Evolutionary conservation across 2,113 vertebrate genomes (phyloP).

Genomic region (Pipa parva): DNA sequence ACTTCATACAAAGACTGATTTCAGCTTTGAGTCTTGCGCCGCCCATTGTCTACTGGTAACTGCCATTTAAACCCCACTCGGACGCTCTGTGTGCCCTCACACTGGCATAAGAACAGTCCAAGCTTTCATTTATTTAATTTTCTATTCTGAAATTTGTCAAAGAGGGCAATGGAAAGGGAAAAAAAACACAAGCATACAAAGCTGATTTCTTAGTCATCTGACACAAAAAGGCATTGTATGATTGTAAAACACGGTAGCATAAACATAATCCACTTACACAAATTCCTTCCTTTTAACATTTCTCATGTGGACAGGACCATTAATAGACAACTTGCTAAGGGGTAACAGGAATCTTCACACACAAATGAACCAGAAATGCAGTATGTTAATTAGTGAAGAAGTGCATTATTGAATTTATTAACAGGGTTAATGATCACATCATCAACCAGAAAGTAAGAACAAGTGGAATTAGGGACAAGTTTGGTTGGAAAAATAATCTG

Average conservation of each 20-base stretch:
- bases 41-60: background rate
- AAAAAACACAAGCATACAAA: background rate
- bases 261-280: background rate
- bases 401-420: no score
- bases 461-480: no score
- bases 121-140: background rate
- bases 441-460: no score
- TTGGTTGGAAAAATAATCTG: no score
- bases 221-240: background rate
- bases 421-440: no score
- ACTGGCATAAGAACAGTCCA: conserved; percentile 2
- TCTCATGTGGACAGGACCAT: no score
- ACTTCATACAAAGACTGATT: background rate
- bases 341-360: no score
- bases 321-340: no score
- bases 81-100: background rate
- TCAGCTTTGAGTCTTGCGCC: background rate
- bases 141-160: background rate
- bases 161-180: background rate
- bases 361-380: no score
- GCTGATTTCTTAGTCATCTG: background rate
- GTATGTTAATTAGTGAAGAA: no score
- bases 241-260: background rate
- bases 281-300: background rate
- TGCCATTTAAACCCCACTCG: background rate